Percentiles rank a stretch among this genome's conserved stretches.
These are phyloP conservation scores for Datnioides undecimradiatus DNA, from an alignment of 2,113 vertebrate species.

Conservation along the genomic window DNA sequence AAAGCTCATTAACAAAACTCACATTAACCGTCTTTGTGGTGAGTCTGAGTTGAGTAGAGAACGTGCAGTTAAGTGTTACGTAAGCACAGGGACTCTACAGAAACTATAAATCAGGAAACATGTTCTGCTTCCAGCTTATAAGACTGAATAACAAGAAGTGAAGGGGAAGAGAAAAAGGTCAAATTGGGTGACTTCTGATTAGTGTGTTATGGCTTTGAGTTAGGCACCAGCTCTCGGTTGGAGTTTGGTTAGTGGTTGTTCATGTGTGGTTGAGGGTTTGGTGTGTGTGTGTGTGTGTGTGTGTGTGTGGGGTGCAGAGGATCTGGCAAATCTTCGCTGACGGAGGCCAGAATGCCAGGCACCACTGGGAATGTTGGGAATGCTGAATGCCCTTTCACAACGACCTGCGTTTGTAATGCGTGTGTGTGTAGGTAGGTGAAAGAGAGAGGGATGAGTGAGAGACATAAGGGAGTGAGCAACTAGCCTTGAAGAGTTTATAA, in stretches of 20 bases:
- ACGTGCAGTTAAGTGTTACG: neutral
- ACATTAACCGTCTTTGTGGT: neutral
- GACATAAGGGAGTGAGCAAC: constrained; percentile 38
- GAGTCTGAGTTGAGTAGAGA: neutral
- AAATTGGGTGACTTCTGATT: constrained; percentile 23
- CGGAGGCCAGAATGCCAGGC: constrained; percentile 68
- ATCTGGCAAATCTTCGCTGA: constrained; percentile 69
- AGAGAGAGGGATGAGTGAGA: constrained; percentile 42
- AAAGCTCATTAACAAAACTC: neutral
- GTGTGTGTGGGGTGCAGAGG: constrained; percentile 8
- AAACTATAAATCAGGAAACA: neutral
- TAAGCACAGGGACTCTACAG: neutral
- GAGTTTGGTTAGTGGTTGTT: constrained; percentile 28
- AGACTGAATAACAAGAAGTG: neutral
- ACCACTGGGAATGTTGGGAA: constrained; percentile 75
- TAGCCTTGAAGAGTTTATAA: constrained; percentile 60
- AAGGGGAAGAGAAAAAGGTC: neutral
- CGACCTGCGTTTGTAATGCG: constrained; percentile 62
- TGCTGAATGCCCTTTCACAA: constrained; percentile 70
- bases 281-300: neutral
- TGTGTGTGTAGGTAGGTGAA: neutral
- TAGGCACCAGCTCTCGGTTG: constrained; percentile 14
- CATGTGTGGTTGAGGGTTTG: constrained; percentile 19
- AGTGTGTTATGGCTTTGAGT: neutral
- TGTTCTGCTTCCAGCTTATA: neutral